Percentiles rank a stretch among this genome's conserved stretches.
These are phyloP conservation scores for Gasteruption jaculator DNA, from an alignment of 2,888 invertebrate genomes.

Conservation along the genomic window DNA sequence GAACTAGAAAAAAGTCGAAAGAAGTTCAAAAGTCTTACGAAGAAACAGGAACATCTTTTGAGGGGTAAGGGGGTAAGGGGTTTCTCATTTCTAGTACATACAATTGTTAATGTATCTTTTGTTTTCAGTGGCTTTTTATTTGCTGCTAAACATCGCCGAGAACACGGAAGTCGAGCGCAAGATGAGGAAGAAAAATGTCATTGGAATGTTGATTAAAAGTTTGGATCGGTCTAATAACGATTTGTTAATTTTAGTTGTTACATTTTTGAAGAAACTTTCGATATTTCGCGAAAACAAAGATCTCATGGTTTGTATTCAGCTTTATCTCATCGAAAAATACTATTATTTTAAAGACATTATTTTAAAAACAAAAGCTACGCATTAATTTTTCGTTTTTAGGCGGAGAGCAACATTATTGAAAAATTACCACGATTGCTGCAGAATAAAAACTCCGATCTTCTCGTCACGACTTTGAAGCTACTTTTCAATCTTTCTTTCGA, in stretches of 20 bases:
- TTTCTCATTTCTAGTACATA: slow-evolving; percentile 2
- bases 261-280: slow-evolving; percentile 92
- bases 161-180: slow-evolving; percentile 94
- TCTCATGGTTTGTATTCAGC: slow-evolving; percentile 70
- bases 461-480: slow-evolving; percentile 80
- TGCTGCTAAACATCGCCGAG: slow-evolving; percentile 92
- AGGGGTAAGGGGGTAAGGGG: slow-evolving; percentile 53
- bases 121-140: slow-evolving; percentile 76
- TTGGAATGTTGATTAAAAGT: slow-evolving; percentile 80
- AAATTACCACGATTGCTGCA: slow-evolving; percentile 77
- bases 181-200: slow-evolving; percentile 91
- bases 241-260: slow-evolving; percentile 82
- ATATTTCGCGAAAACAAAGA: slow-evolving; percentile 93
- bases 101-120: no score
- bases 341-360: neutral
- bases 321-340: neutral
- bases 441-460: slow-evolving; percentile 62
- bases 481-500: slow-evolving; percentile 97
- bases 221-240: slow-evolving; percentile 89
- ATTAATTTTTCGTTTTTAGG: slow-evolving; percentile 41
- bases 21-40: slow-evolving; percentile 75
- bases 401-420: slow-evolving; percentile 72
- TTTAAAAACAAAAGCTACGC: slow-evolving; percentile 6
- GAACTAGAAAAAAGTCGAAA: slow-evolving; percentile 76
- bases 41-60: slow-evolving; percentile 89